Evolutionary conservation across 2,113 vertebrate species (phyloP).

Genomic region (Diphyllodes magnificus): DNA sequence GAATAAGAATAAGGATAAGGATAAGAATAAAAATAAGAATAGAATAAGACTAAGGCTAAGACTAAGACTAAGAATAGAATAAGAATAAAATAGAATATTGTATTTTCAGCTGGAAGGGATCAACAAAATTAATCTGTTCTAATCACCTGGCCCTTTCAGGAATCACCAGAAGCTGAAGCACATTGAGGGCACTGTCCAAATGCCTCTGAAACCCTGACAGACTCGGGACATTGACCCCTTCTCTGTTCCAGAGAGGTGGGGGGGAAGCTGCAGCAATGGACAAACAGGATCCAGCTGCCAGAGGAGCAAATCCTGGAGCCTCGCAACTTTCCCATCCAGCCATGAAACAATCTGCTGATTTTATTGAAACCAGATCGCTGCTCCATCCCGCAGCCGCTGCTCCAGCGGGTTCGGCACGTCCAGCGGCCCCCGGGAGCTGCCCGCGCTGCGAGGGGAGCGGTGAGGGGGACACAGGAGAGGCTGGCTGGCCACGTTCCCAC

Average conservation of each 20-base stretch:
- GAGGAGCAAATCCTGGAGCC: constrained; percentile 46
- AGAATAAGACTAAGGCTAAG: neutral
- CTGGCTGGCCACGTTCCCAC: neutral
- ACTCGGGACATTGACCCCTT: accelerated
- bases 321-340: constrained; percentile 56
- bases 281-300: constrained; percentile 65
- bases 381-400: neutral
- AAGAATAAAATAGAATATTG: neutral
- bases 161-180: neutral
- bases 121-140: accelerated
- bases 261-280: neutral
- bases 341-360: constrained; percentile 58
- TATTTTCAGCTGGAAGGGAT: neutral
- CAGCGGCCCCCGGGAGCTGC: constrained; percentile 3
- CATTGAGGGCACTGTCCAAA: neutral
- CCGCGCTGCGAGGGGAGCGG: neutral
- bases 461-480: neutral
- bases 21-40: neutral
- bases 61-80: neutral
- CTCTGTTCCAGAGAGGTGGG: neutral
- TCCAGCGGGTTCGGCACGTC: constrained; percentile 12
- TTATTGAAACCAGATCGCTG: constrained; percentile 55
- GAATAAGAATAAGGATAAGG: neutral
- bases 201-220: neutral
- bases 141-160: neutral